A percentile compares a stretch with the other conserved stretches of the same genome.
Evolutionary conservation across 2,113 vertebrate genomes (phyloP).

Genomic region (Acrocephalus kingi): DNA sequence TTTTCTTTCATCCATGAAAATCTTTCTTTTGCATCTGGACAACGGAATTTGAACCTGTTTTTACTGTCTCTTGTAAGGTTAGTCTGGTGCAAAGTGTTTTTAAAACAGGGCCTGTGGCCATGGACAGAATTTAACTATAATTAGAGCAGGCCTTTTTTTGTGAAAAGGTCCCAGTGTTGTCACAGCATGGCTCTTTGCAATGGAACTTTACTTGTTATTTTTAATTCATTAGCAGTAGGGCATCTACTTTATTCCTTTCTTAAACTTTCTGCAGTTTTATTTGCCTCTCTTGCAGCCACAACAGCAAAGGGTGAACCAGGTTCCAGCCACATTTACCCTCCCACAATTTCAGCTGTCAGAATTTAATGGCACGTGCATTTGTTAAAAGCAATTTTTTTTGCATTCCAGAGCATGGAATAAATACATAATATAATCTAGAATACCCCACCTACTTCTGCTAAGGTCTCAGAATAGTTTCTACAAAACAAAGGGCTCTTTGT

Average conservation of each 20-base stretch:
- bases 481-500: neutral
- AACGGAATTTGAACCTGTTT: neutral
- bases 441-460: neutral
- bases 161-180: neutral
- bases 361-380: neutral
- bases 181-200: neutral
- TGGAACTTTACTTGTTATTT: neutral
- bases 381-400: neutral
- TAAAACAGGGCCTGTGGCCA: neutral
- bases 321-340: neutral
- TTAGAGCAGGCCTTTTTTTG: neutral
- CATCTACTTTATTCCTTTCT: neutral
- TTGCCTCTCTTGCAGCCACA: neutral
- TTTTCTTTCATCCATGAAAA: neutral
- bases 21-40: neutral
- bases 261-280: neutral
- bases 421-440: neutral
- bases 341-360: neutral
- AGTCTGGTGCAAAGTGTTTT: neutral
- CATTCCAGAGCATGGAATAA: neutral
- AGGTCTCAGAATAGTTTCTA: neutral
- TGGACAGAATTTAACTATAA: neutral
- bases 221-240: neutral
- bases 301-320: neutral
- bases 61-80: neutral